A percentile compares a stretch with the other conserved stretches of the same genome.
These are phyloP conservation scores for Caenorhabditis drosophilae DNA, from an alignment of 2,888 invertebrate genomes.

Conservation along the genomic window DNA sequence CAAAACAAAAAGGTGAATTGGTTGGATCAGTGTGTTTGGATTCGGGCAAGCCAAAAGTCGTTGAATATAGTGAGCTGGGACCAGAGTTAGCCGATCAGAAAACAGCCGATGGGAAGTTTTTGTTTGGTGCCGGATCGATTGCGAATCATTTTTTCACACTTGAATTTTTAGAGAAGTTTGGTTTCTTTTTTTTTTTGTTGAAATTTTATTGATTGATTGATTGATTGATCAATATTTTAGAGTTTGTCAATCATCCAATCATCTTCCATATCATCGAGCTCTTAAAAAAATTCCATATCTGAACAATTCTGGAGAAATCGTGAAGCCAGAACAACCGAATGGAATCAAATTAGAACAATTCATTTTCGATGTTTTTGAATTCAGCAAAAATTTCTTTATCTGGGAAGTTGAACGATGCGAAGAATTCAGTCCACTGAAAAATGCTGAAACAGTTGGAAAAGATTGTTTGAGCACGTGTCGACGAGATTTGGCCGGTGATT, in stretches of 20 bases:
- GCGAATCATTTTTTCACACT: slow-evolving; percentile 96
- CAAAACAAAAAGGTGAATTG: slow-evolving; percentile 43
- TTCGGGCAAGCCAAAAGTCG: slow-evolving; percentile 73
- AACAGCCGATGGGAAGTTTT: slow-evolving; percentile 75
- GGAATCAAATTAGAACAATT: slow-evolving; percentile 99
- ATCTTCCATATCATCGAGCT: slow-evolving; percentile 87
- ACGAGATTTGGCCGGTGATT: slow-evolving; percentile 31
- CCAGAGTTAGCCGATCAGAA: slow-evolving; percentile 80
- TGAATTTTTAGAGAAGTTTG: slow-evolving; percentile 78
- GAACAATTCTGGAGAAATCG: slow-evolving; percentile 71
- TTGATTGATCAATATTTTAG: slow-evolving; percentile 18
- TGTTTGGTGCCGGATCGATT: slow-evolving; percentile 94
- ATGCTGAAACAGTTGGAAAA: slow-evolving; percentile 80
- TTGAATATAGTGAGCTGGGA: slow-evolving; percentile 96
- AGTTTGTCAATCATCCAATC: slow-evolving; percentile 75
- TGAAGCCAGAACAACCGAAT: slow-evolving; percentile 83
- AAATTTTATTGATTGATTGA: neutral
- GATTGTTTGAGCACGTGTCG: slow-evolving; percentile 81
- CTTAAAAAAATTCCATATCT: slow-evolving; percentile 94
- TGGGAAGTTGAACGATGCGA: slow-evolving; percentile 87
- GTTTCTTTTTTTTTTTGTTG: neutral
- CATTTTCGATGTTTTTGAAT: slow-evolving; percentile 96
- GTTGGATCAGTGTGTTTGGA: slow-evolving; percentile 49
- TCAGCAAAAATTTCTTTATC: slow-evolving; percentile 87
- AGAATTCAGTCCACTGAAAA: slow-evolving; percentile 96